A percentile compares a stretch with the other conserved stretches of the same genome.
phyloP scores from a whole-genome alignment of 1,140 invertebrate genomes.

The Hyposmocoma kahamanoa region DNA sequence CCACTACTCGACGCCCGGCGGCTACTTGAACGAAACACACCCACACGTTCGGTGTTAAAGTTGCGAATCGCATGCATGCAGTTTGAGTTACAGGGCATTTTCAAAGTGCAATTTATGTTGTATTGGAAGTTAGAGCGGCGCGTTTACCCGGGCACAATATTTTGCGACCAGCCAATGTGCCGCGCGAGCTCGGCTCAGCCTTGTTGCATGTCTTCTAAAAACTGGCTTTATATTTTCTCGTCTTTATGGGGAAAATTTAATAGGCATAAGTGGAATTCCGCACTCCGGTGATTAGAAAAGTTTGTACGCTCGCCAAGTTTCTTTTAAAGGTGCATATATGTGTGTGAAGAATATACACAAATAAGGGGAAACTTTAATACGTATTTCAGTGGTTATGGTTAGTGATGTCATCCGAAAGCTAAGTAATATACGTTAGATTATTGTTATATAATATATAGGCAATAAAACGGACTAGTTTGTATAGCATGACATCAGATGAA shows the following conservation, averaged over 20 bases:
- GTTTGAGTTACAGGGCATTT: slow-evolving; percentile 56
- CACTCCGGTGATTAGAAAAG: slow-evolving; percentile 35
- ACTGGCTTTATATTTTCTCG: slow-evolving; percentile 52
- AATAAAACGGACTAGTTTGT: no score
- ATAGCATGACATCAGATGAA: no score
- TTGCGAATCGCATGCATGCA: slow-evolving; percentile 40
- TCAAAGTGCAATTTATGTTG: slow-evolving; percentile 73
- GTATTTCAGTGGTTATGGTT: no score
- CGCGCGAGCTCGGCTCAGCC: slow-evolving; percentile 49
- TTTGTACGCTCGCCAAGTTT: slow-evolving; percentile 14
- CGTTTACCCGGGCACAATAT: slow-evolving; percentile 66
- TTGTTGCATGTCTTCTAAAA: slow-evolving; percentile 45
- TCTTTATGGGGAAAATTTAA: slow-evolving; percentile 47
- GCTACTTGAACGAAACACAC: slow-evolving; percentile 29
- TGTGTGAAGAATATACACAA: no score
- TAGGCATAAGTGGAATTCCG: slow-evolving; percentile 53
- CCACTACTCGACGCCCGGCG: slow-evolving; percentile 23
- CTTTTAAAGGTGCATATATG: no score
- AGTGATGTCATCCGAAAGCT: no score
- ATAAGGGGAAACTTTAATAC: no score
- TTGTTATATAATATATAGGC: no score
- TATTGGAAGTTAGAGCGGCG: slow-evolving; percentile 66
- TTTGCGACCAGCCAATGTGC: slow-evolving; percentile 61
- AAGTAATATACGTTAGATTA: no score
- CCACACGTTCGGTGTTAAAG: slow-evolving; percentile 40